A percentile compares a stretch with the other conserved stretches of the same genome.
Evolutionary conservation across 1,140 invertebrate genomes (phyloP).

Genomic region (Bicyclus anynana): DNA sequence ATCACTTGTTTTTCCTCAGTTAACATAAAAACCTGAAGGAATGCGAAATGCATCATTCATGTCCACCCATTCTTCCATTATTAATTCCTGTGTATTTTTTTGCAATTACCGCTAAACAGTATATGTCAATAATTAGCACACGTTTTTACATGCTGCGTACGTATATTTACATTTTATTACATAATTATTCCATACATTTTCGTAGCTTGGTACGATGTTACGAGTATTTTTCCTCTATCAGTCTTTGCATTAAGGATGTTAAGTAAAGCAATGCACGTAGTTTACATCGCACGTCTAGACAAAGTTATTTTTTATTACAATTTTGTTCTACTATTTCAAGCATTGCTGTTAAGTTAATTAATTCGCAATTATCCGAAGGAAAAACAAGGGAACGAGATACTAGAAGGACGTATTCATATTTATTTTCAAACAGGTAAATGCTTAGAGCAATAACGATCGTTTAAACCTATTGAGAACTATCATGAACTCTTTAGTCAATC

Average conservation of each 20-base stretch:
- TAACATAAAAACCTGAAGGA: conserved; percentile 22
- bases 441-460: no score
- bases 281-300: neutral
- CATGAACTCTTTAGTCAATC: no score
- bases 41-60: conserved; percentile 23
- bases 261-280: neutral
- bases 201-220: neutral
- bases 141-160: conserved; percentile 1
- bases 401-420: no score
- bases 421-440: no score
- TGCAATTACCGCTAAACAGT: conserved; percentile 20
- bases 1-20: conserved; percentile 16
- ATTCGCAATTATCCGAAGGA: no score
- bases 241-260: neutral
- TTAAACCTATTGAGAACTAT: no score
- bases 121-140: conserved; percentile 19
- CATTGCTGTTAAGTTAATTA: no score
- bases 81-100: conserved; percentile 27
- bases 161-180: conserved; percentile 20
- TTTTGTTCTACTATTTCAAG: neutral
- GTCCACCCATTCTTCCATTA: conserved; percentile 20
- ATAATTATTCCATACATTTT: conserved; percentile 5
- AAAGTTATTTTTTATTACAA: neutral
- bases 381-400: no score
- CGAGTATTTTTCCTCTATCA: neutral